Evolutionary conservation across 2,797 vertebrate genomes (phyloP), one percentile per base, ranked within the genome.

Genomic region (Acomys russatus): DNA sequence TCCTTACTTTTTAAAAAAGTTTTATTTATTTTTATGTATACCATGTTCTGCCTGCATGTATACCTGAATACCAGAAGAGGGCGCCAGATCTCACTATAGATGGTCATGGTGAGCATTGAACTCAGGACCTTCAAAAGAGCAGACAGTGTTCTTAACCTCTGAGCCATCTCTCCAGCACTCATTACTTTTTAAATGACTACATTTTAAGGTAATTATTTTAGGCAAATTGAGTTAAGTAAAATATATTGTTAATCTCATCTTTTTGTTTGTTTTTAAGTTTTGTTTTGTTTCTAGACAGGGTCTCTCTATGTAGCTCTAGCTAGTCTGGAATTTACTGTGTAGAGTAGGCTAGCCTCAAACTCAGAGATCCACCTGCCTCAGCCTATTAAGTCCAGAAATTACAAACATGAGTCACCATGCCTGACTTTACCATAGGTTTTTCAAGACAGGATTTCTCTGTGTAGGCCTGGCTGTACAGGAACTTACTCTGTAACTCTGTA

Each of bases 191-290:
- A 85, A 79, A 12, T 78, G 59, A 83, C 59, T 83, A 86, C 15
- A 90, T 71, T 12, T 83, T 87, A 18, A 96, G 86, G 91, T 80
- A 88, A 82, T 61, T 49, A 49, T 66, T 63, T 93, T 93, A 91
- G 70, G 51, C 79, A 93, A 74, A 17, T 14, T 93, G 44, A 7
- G 64, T 89, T 94, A 91, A 93, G 90, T 84, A 95, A 93, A 95
- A 92, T 49, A 73, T 23, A 88, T 90, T 74, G 23, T 9, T 89
- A 88, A 92, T 93, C 70, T 78, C 25, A 91, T 28, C 35, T 94
- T 38, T 84, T 35, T 71, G 83, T 66, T 56, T 86, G 83, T 54
- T 85, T 85, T 85, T 68, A 33, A 51, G 44, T 85, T 85, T 71
- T 85, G 30, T 61, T 80, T 61, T 63, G n/a, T 82, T 82, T 82